Base-by-base conservation (phyloP, 2,797 vertebrate genomes). In the Huso huso region DNA sequence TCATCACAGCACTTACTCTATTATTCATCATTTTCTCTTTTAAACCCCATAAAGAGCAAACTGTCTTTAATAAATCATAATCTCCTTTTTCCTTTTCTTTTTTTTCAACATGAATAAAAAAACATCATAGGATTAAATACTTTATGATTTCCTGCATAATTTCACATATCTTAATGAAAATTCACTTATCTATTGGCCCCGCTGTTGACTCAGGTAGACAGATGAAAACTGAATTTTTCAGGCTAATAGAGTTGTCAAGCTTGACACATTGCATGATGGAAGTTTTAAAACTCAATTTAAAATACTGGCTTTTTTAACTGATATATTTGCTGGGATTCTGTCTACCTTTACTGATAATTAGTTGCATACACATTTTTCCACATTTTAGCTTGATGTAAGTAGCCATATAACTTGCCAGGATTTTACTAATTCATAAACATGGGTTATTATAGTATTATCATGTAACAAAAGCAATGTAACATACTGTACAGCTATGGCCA, bases 231-330 rank as follows among this genome's bases (percentile, higher is more conserved):
- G 12, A 49, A 67, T 52, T 61, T 52, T 51, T 73, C 76, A 77
- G 76, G 72, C 64, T 71, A 69, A 73, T 75, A 75, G 75, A 78
- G 62, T 70, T 73, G 58, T 70, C 68, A 58, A 64, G 23, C 48
- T 68, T 73, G 58, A 70, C 65, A 70, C 7, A 13, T 69, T 59
- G 65, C 61, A 55, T 13, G 63, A 73, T 78, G 64, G 66, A 68
- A 61, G 8, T 10, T 12, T 65, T 13, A 66, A 68, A 67, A 68
- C 67, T 63, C 65, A 15, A 68, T 76, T 80, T 76, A 70, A 71
- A 75, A 48, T 62, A 63, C 61, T 68, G 73, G 50, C 37, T 37
- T 37, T 37, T 37, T 51, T 69, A 72, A 75, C 74, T 74, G 6
- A 65, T 77, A 53, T 18, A 65, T 49, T 67, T 53, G 4, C 48